A percentile compares a stretch with the other conserved stretches of the same genome.
Conservation (phyloP, 2,888 invertebrate species). For the Amblyteles armatorius region DNA sequence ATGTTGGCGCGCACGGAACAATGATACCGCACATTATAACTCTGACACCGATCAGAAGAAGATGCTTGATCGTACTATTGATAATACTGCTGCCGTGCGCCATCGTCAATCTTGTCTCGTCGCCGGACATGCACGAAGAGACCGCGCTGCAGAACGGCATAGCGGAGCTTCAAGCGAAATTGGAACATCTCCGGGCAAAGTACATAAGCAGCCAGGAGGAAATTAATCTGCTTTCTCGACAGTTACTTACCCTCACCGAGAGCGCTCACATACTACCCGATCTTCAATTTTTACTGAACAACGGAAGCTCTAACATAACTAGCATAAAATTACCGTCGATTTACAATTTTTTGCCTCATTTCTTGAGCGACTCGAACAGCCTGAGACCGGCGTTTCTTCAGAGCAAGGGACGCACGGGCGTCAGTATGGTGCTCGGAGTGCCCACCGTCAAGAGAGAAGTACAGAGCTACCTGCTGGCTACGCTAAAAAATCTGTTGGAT, state of each 20-base stretch:
- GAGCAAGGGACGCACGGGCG: slow-evolving; percentile 90
- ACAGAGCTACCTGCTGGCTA: slow-evolving; percentile 94
- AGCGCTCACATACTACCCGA: slow-evolving; percentile 80
- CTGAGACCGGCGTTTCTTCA: slow-evolving; percentile 92
- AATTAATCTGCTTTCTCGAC: slow-evolving; percentile 89
- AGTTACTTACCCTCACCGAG: slow-evolving; percentile 85
- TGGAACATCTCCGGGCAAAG: slow-evolving; percentile 92
- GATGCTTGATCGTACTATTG: slow-evolving; percentile 78
- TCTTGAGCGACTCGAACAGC: slow-evolving; percentile 91
- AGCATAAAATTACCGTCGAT: slow-evolving; percentile 91
- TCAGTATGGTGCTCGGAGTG: slow-evolving; percentile 94
- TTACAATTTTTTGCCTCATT: slow-evolving; percentile 94
- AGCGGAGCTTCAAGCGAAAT: slow-evolving; percentile 91
- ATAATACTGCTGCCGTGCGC: slow-evolving; percentile 79
- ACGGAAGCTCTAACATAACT: slow-evolving; percentile 83
- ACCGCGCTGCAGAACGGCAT: slow-evolving; percentile 85
- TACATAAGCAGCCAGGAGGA: slow-evolving; percentile 92
- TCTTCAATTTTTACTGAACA: slow-evolving; percentile 82
- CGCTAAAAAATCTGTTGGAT: slow-evolving; percentile 93
- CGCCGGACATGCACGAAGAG: slow-evolving; percentile 80
- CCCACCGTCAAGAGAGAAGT: slow-evolving; percentile 96
- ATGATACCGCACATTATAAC: slow-evolving; percentile 80
- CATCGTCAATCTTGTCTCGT: slow-evolving; percentile 78
- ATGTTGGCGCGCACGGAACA: slow-evolving; percentile 65
- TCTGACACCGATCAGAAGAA: slow-evolving; percentile 77